Percentiles rank a stretch among this genome's conserved stretches.
Conservation (phyloP, 1,140 invertebrate species). For the Pararge aegeria region DNA sequence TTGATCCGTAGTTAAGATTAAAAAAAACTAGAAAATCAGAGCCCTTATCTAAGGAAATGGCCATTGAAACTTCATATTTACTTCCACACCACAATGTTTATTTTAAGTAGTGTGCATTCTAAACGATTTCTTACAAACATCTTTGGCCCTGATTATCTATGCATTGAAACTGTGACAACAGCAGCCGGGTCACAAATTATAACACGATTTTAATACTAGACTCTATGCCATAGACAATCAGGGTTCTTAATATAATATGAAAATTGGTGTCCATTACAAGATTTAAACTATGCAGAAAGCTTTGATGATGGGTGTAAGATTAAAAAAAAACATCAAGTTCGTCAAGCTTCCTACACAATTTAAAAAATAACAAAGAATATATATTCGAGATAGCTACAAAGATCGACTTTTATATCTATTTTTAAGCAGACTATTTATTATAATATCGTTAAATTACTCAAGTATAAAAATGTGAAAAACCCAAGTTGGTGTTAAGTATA, state of each 20-base stretch:
- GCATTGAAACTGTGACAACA: too few species aligned
- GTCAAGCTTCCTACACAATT: slow-evolving; percentile 20
- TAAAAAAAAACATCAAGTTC: too few species aligned
- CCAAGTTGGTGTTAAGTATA: too few species aligned
- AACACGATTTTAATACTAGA: too few species aligned
- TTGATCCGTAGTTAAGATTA: too few species aligned
- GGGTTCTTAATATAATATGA: slow-evolving; percentile 20
- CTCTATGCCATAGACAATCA: too few species aligned
- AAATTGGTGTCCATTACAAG: slow-evolving; percentile 20
- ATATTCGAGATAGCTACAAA: slow-evolving; percentile 17
- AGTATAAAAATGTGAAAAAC: background rate
- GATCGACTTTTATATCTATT: slow-evolving; percentile 5
- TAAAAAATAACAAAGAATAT: slow-evolving; percentile 13
- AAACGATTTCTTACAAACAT: slow-evolving; percentile 3
- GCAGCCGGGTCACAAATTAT: too few species aligned
- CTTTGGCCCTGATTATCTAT: too few species aligned
- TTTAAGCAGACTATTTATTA: background rate
- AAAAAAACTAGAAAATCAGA: too few species aligned
- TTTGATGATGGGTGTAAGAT: background rate
- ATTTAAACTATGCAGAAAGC: slow-evolving; percentile 28
- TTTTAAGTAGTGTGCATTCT: slow-evolving; percentile 26
- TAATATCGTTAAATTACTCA: background rate
- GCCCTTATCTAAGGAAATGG: slow-evolving; percentile 43
- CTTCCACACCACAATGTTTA: slow-evolving; percentile 16
- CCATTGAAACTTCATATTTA: slow-evolving; percentile 36